These are phyloP conservation scores for Stylophora pistillata DNA, from an alignment of 64 coral and sea anemone genomes.

Conservation along the genomic window DNA sequence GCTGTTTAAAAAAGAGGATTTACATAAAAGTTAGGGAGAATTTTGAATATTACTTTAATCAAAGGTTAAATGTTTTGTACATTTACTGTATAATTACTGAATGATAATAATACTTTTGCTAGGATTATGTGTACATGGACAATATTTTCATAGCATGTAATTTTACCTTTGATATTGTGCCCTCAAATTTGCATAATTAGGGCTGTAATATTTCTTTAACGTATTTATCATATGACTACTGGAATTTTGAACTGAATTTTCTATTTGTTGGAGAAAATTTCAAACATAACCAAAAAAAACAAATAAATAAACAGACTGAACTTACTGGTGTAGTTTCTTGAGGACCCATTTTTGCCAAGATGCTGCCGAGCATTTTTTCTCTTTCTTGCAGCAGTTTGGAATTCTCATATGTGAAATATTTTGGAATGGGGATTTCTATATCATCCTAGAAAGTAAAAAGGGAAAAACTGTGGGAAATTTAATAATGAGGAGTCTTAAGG, in stretches of 20 bases:
- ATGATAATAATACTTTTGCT: no score
- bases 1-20: conserved; percentile 31
- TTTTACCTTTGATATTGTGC: no score
- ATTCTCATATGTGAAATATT: conserved; percentile 96
- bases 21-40: not conserved
- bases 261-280: not conserved
- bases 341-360: conserved; percentile 93
- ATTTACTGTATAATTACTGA: no score
- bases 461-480: not conserved
- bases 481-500: no score
- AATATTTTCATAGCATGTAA: no score
- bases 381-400: conserved; percentile 93
- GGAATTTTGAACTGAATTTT: not conserved
- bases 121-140: no score
- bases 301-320: not conserved
- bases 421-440: conserved; percentile 98
- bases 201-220: no score
- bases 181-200: no score
- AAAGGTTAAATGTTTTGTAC: no score
- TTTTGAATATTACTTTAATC: no score
- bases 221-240: no score
- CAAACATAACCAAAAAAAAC: no score
- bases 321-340: conserved; percentile 78
- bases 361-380: conserved; percentile 92
- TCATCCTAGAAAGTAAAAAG: conserved; percentile 72